Conservation (phyloP, 2,113 vertebrate genomes). For the Miniopterus natalensis region DNA sequence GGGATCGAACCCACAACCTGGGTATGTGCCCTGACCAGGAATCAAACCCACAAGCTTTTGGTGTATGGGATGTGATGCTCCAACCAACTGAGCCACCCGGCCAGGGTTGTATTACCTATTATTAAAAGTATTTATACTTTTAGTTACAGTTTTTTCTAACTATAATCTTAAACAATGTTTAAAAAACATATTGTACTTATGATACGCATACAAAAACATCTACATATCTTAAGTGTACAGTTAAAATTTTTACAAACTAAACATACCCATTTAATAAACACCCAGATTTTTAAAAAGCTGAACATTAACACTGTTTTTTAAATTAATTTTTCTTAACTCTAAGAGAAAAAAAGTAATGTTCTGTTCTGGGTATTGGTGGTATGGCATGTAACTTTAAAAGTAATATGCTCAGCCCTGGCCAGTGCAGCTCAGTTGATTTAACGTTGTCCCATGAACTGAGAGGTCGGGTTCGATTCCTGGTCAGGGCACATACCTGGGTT, state of each 20-base stretch:
- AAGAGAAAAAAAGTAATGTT: neutral
- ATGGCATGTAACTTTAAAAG: neutral
- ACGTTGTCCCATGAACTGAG: too few relatives aligned
- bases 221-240: neutral
- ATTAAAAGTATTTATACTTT: slow-evolving; percentile 47
- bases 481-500: too few relatives aligned
- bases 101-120: neutral
- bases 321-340: slow-evolving; percentile 21
- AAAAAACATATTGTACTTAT: neutral
- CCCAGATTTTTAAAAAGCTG: neutral
- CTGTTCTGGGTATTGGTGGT: neutral
- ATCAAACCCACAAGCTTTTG: neutral
- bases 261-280: neutral
- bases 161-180: slow-evolving; percentile 29
- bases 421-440: too few relatives aligned
- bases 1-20: neutral
- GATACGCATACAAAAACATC: slow-evolving; percentile 4
- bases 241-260: slow-evolving; percentile 35
- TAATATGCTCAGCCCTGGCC: neutral
- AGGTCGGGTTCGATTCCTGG: too few relatives aligned
- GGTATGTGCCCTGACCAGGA: neutral
- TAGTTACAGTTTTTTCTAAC: slow-evolving; percentile 34
- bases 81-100: neutral
- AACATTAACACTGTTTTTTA: slow-evolving; percentile 26
- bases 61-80: too few relatives aligned